Evolutionary conservation across 2,888 invertebrate species (phyloP).

Genomic region (Acholoe squamosa): DNA sequence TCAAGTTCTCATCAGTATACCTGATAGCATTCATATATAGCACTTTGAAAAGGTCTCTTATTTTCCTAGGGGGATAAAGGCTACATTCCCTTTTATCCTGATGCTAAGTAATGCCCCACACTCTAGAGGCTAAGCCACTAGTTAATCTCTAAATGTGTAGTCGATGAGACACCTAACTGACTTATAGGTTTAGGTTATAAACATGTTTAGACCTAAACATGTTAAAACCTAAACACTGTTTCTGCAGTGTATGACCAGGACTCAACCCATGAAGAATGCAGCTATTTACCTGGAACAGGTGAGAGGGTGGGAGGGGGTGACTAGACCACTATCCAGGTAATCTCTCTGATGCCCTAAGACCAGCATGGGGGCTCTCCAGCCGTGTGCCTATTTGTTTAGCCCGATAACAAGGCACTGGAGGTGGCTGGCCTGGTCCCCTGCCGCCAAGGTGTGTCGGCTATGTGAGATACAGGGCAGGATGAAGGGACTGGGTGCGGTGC

Average conservation of each 20-base stretch:
- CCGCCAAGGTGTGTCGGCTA: neutral
- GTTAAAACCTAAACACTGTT: too few species aligned
- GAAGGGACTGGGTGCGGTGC: neutral
- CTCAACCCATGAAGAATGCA: neutral
- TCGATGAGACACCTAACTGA: too few species aligned
- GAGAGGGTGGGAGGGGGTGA: neutral
- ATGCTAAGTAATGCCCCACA: too few species aligned
- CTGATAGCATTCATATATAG: too few species aligned
- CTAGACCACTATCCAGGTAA: conserved; percentile 46
- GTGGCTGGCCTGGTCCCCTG: neutral
- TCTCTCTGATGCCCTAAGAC: conserved; percentile 21
- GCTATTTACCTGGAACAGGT: conserved; percentile 8
- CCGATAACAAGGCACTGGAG: conserved; percentile 26
- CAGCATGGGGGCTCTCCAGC: neutral
- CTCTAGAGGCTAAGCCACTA: too few species aligned
- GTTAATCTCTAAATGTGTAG: too few species aligned
- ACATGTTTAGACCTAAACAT: too few species aligned
- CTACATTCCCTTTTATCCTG: too few species aligned
- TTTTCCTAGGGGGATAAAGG: too few species aligned
- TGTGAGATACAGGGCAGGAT: neutral
- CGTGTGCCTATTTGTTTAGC: conserved; percentile 26
- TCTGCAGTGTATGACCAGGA: neutral
- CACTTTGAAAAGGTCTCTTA: too few species aligned
- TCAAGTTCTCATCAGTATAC: too few species aligned
- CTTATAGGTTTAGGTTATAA: too few species aligned